Evolutionary conservation across 2,113 vertebrate genomes (phyloP), one percentile per base, ranked within the genome.

Genomic region (Nannospalax galili): DNA sequence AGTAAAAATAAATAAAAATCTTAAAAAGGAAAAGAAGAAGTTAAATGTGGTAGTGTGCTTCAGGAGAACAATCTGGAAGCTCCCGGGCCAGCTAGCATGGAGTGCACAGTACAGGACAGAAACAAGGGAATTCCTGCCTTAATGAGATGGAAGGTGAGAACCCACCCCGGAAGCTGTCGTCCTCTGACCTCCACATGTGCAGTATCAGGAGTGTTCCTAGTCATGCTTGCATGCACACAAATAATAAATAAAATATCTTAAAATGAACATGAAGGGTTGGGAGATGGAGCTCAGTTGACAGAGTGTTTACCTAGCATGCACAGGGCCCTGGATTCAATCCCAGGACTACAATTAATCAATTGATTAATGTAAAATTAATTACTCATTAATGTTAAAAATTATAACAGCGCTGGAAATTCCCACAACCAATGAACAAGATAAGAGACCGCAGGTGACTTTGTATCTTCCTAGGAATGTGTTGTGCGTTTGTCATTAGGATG

Each of bases 391-490:
- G 42, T 48, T 48, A 65, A 78, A 62, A 88, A 52, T 88, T 35
- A 88, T 72, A 74, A 80, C 32, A 5, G 37, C 65, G 35, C 69
- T 64, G 67, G 91, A 88, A 86, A 89, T 79, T 58, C 62, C 22
- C 85, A 84, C 62, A 48, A 35, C n/a, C n/a, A 93, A 67, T 73
- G 87, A 81, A 88, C 70, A 69, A 62, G 90, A 70, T 93, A 69
- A 65, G 72, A 69, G 48, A 75, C 40, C 64, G 67, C 70, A 60
- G 81, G 42, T 30, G 65, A 42, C 20, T 84, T 78, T 80, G 60
- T 11, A 87, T 92, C 84, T 78, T 79, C 86, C 37, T 7, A 74
- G 30, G 82, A 95, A 60, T 45, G n/a, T 32, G 58, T 42, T 32
- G 10, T 70, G 28, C 26, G 45, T 56, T 88, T 45, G 42, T 19